Base-by-base conservation (phyloP, 2,888 invertebrate species). In the Caenorhabditis macrosperma region DNA sequence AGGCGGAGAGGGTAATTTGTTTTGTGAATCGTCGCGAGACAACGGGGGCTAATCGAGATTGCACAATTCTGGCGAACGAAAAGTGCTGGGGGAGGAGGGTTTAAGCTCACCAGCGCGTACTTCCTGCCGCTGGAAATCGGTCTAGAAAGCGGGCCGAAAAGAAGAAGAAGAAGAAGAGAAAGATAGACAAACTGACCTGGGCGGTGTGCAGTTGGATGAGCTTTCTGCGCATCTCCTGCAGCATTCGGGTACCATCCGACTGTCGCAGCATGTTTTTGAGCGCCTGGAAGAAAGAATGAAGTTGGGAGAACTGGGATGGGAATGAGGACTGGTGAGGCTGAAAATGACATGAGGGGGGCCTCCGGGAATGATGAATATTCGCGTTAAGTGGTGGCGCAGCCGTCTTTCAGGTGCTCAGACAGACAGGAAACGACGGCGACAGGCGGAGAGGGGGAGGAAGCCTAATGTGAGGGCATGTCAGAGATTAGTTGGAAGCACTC, bases 171-270 rank as follows among this genome's bases (percentile, higher is more conserved):
- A 46, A 63, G 26, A 63, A 15, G 22, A 17, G 17, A 41, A 24
- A 48, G 35, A 15, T 28, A 30, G 15, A 7, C 7, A 20, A 55
- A 69, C 82, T 44, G 20, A 79, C 82, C 78, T 80, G 74, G 10
- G 61, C 35, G 1, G 72, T 46, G n/a, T 80, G 79, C 52, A 82
- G 38, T 22, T 80, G 75, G 2, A 78, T 67, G 67, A 82, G 59
- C 50, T 82, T 82, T 63, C 76, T 64, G 1, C 80, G 35, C 71
- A 82, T 68, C 38, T 82, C 82, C 28, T 74, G 77, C 10, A 82
- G 57, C 75, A 80, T 75, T 50, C 78, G 68, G 3, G 78, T 74
- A 15, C 82, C 52, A 38, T 82, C 79, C 28, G 74, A 63, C 41
- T 79, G 74, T 4, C 79, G 79, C 15, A 79, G 79, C 74, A 79